phyloP scores from a whole-genome alignment of 1,140 invertebrate genomes.

The Sminthurinus signatus region DNA sequence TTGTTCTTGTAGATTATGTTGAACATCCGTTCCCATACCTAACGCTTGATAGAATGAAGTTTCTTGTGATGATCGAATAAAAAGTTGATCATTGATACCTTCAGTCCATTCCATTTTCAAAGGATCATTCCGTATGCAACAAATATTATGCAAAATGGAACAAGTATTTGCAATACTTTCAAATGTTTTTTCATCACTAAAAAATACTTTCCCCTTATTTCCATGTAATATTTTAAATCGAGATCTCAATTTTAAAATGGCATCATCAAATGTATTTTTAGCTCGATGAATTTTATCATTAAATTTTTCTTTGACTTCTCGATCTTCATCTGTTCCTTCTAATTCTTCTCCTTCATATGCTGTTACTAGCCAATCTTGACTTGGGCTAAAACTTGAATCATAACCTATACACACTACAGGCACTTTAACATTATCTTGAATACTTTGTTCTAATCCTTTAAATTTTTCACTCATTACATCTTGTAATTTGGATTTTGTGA shows the following conservation, averaged over 20 bases:
- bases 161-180: slow-evolving; percentile 23
- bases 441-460: background rate
- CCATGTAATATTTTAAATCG: slow-evolving; percentile 32
- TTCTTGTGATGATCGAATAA: background rate
- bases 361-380: slow-evolving; percentile 6
- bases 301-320: slow-evolving; percentile 7
- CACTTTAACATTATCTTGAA: background rate
- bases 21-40: background rate
- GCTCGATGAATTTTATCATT: slow-evolving; percentile 11
- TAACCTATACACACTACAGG: slow-evolving; percentile 1
- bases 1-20: too few relatives aligned
- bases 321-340: background rate
- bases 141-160: slow-evolving; percentile 35
- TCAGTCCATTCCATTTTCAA: slow-evolving; percentile 4
- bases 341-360: slow-evolving; percentile 2
- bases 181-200: slow-evolving; percentile 27
- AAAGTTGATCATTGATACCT: background rate
- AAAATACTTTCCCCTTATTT: slow-evolving; percentile 33
- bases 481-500: slow-evolving; percentile 11
- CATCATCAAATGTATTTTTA: slow-evolving; percentile 6
- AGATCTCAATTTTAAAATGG: slow-evolving; percentile 21
- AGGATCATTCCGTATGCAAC: slow-evolving; percentile 19
- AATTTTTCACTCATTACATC: slow-evolving; percentile 8
- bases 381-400: background rate
- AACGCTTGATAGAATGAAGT: background rate